Base-by-base conservation (phyloP, 2,797 vertebrate genomes). In the Lophotriccus pileatus region DNA sequence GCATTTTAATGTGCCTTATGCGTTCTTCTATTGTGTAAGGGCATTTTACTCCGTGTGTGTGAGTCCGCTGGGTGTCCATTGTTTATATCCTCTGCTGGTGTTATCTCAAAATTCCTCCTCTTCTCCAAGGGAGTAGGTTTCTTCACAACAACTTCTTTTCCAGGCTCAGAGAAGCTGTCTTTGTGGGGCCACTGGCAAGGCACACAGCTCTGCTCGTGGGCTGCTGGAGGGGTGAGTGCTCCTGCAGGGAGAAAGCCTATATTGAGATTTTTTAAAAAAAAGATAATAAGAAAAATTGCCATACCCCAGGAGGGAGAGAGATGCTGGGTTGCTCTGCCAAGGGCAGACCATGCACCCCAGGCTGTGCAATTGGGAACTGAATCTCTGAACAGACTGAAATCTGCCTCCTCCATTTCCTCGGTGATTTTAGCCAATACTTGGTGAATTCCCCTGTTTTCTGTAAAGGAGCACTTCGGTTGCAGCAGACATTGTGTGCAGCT, bases 101-200 rank as follows among this genome's bases (percentile, higher is more conserved):
- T 96, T 96, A 94, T 90, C 91, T 95, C 72, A 68, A 87, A 79
- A 95, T 95, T 94, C 77, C 70, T 94, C 43, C 24, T 52, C 56
- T 91, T 72, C 69, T 95, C 88, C 68, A 77, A 73, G 76, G 90
- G 53, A 94, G 77, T 36, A 72, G 56, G 79, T 84, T 93, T 84
- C 93, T 84, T 47, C 70, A 74, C 86, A 74, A 67, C 27, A 66
- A 21, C 53, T 70, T 52, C 80, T 80, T 34, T 67, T 90, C 66
- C 43, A 30, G 64, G 32, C 56, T 72, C 25, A 58, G 84, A 68
- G 86, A 56, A 83, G 17, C 36, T 0, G 0, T 46, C 23, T 84
- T 89, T 7, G 2, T 43, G 6, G 18, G 79, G 72, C 74, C 53
- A 44, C 67, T 60, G 82, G 66, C 74, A 93, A 94, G 39, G 43